phyloP scores from a whole-genome alignment of 2,113 vertebrate species.

The Notarius quadriscutis region DNA sequence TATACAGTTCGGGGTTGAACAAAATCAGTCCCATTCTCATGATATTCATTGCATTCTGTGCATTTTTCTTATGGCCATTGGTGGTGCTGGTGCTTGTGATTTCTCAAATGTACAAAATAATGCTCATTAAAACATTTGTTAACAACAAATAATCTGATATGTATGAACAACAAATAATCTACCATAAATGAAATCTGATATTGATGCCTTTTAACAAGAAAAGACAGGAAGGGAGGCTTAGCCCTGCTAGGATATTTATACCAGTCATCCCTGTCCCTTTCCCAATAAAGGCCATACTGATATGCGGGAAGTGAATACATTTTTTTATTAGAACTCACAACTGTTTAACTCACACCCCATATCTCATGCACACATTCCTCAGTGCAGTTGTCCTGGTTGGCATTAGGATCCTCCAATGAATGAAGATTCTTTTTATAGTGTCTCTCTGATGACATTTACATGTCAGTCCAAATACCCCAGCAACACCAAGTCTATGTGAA shows the following conservation, averaged over 20 bases:
- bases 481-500: neutral
- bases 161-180: neutral
- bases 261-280: neutral
- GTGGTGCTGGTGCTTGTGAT: neutral
- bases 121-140: neutral
- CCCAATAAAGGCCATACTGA: neutral
- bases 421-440: slow-evolving; percentile 47
- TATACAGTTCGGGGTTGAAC: neutral
- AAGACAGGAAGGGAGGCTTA: neutral
- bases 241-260: neutral
- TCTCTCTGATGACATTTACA: slow-evolving; percentile 26
- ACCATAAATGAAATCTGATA: neutral
- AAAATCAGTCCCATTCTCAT: neutral
- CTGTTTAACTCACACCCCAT: slow-evolving; percentile 21
- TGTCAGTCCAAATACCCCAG: slow-evolving; percentile 31
- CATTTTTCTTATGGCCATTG: neutral
- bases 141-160: neutral
- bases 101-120: neutral
- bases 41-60: neutral
- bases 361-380: slow-evolving; percentile 20
- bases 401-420: slow-evolving; percentile 36
- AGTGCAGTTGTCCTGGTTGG: slow-evolving; percentile 5
- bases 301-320: neutral
- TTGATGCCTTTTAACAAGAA: neutral
- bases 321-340: slow-evolving; percentile 13